Conservation (phyloP, 2,113 vertebrate genomes). For the Cacatua alba region DNA sequence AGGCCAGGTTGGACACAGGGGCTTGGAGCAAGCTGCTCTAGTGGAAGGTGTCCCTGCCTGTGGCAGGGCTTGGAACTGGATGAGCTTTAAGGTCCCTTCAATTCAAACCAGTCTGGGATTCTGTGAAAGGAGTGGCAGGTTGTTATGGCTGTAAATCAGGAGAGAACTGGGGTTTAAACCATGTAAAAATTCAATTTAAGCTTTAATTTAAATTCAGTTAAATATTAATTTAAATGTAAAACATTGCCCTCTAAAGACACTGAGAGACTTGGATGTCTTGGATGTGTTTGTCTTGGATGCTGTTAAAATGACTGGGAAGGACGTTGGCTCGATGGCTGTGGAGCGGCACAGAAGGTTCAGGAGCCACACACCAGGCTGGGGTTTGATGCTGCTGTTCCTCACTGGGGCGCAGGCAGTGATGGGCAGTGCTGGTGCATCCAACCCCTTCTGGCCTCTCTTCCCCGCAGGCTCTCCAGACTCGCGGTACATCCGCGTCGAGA, state of each 20-base stretch:
- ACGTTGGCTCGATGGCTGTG: fast-evolving
- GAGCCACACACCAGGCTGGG: fast-evolving
- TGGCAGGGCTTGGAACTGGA: background rate
- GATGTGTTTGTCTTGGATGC: fast-evolving
- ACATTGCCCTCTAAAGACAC: background rate
- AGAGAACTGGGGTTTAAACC: background rate
- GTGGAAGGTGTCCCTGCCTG: background rate
- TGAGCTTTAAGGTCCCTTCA: background rate
- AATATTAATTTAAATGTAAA: background rate
- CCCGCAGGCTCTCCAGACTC: constrained; percentile 88
- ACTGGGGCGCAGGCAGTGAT: background rate
- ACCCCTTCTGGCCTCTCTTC: background rate
- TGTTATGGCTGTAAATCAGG: background rate
- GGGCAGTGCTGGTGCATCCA: fast-evolving
- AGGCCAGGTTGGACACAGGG: no score
- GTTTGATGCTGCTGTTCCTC: background rate
- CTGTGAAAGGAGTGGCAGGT: background rate
- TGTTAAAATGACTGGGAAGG: background rate
- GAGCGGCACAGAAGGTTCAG: fast-evolving
- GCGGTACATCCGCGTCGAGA: constrained; percentile 95
- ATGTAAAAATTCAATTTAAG: background rate
- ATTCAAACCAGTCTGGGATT: background rate
- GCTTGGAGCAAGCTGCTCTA: background rate
- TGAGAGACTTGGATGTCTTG: no score
- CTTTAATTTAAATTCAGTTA: background rate